These are phyloP conservation scores for Vicugna pacos DNA, from an alignment of 2,113 vertebrate genomes.

Conservation along the genomic window DNA sequence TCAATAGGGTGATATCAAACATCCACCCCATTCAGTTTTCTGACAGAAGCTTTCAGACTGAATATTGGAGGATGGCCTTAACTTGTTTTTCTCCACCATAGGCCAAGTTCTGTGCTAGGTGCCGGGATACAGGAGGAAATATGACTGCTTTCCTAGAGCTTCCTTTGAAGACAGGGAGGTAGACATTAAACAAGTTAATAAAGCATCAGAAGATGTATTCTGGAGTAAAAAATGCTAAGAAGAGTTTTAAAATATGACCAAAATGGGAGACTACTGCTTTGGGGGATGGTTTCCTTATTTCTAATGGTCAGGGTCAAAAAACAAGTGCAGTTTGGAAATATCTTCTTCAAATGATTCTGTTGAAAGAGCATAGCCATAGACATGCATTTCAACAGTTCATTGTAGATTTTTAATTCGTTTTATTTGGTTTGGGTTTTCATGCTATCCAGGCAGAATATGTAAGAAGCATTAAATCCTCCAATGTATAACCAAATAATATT, in stretches of 20 bases:
- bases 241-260: neutral
- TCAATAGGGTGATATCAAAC: neutral
- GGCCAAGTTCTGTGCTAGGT: neutral
- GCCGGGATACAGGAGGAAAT: neutral
- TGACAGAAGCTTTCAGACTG: neutral
- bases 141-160: neutral
- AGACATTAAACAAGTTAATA: slow-evolving; percentile 5
- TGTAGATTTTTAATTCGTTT: neutral
- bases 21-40: neutral
- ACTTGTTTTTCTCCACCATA: neutral
- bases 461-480: slow-evolving; percentile 3
- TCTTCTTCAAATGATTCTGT: neutral
- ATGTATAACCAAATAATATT: neutral
- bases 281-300: neutral
- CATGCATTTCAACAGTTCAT: neutral
- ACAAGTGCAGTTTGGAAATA: neutral
- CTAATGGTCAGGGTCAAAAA: neutral
- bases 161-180: neutral
- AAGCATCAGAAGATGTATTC: neutral
- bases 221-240: neutral
- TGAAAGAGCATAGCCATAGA: neutral
- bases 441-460: neutral
- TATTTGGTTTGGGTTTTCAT: neutral
- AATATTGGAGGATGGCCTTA: neutral
- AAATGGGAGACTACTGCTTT: neutral